Conservation (phyloP, 2,113 vertebrate species). For the Thryonomys swinderianus region DNA sequence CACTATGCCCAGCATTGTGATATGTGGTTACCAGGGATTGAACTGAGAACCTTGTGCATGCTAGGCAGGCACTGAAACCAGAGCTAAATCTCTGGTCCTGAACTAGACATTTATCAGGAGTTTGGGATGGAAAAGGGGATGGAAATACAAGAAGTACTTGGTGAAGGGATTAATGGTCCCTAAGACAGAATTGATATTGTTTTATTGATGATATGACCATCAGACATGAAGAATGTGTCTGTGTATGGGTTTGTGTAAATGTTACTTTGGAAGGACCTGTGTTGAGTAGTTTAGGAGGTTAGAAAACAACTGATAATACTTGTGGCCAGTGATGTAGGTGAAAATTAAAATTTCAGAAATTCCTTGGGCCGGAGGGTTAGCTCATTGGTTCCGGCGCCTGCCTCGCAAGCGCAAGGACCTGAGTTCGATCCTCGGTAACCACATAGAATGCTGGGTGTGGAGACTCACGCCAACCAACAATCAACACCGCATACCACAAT, state of each 20-base stretch:
- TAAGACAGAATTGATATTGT: not conserved
- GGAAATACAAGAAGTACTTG: not conserved
- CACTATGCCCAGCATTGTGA: no score
- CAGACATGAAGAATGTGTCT: slow-evolving; percentile 5
- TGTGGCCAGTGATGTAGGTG: not conserved
- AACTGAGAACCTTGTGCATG: no score
- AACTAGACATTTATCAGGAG: not conserved
- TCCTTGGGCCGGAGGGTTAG: no score
- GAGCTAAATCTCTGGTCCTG: no score
- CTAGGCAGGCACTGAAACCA: no score
- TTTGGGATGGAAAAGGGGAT: not conserved
- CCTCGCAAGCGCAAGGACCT: no score
- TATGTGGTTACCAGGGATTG: no score
- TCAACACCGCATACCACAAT: no score
- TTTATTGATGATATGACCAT: slow-evolving; percentile 13
- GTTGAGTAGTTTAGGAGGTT: slow-evolving; percentile 8
- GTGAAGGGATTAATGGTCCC: not conserved
- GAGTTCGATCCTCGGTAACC: no score
- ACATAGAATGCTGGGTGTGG: no score
- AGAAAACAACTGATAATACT: not conserved
- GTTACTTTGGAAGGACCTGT: not conserved
- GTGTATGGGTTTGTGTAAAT: not conserved
- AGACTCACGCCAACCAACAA: no score
- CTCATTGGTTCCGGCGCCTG: no score
- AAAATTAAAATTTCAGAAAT: not conserved